Percentiles rank a stretch among this genome's conserved stretches.
phyloP scores from a whole-genome alignment of 2,797 vertebrate genomes.

The Amphiprion clarkii region DNA sequence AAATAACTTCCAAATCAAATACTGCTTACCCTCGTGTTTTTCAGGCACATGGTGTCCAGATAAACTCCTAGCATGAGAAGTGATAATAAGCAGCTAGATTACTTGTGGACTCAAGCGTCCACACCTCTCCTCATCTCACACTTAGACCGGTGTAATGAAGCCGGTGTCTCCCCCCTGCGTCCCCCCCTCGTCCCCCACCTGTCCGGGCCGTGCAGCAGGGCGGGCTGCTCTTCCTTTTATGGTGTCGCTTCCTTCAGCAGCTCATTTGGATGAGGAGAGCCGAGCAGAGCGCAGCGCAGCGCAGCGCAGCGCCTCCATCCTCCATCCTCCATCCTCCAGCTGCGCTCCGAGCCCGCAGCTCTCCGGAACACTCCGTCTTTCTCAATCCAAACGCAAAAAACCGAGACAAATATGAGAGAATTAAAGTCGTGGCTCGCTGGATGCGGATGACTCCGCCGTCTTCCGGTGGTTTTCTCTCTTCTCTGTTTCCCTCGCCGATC shows the following conservation, averaged over 20 bases:
- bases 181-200: slow-evolving; percentile 38
- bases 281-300: slow-evolving; percentile 31
- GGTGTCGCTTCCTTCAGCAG: slow-evolving; percentile 67
- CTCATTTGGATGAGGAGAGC: slow-evolving; percentile 47
- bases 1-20: neutral
- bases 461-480: slow-evolving; percentile 11
- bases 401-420: neutral
- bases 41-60: neutral
- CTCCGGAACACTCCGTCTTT: neutral
- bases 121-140: slow-evolving; percentile 22
- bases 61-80: too few species aligned
- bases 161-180: neutral
- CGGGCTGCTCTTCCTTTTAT: slow-evolving; percentile 67
- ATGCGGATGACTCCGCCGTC: neutral
- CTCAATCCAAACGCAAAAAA: neutral
- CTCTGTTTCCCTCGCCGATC: slow-evolving; percentile 18
- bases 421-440: neutral
- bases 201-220: neutral
- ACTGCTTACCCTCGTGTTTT: neutral
- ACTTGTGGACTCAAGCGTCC: slow-evolving; percentile 28
- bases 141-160: neutral
- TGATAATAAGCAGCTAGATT: slow-evolving; percentile 1
- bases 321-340: slow-evolving; percentile 4
- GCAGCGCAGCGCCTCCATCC: neutral
- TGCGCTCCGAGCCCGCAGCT: slow-evolving; percentile 17